These are phyloP conservation scores for Zophobas atratus DNA, from an alignment of 1,140 invertebrate genomes.

Conservation along the genomic window DNA sequence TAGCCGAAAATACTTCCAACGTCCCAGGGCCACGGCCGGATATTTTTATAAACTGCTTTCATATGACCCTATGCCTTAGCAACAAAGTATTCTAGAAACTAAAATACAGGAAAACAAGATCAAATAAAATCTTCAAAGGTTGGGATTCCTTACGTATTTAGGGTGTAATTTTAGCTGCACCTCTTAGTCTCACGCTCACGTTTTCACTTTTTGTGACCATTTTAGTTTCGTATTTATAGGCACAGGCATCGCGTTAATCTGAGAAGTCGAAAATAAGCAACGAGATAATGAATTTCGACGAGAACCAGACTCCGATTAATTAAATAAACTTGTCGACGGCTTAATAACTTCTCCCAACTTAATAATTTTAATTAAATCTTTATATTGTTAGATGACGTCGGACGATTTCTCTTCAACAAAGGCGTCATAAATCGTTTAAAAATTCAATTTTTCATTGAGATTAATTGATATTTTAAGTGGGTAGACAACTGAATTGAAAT, in stretches of 20 bases:
- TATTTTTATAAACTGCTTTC: conserved; percentile 52
- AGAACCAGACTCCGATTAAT: too few relatives aligned
- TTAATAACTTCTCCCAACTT: too few relatives aligned
- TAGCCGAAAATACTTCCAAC: conserved; percentile 51
- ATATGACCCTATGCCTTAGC: conserved; percentile 49
- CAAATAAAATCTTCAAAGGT: conserved; percentile 20
- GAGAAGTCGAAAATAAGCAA: conserved; percentile 5
- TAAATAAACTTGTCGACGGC: too few relatives aligned
- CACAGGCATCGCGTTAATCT: conserved; percentile 14
- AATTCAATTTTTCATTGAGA: too few relatives aligned
- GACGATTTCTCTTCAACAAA: too few relatives aligned
- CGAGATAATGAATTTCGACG: background rate
- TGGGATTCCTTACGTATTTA: conserved; percentile 32
- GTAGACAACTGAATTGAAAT: too few relatives aligned
- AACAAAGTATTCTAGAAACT: conserved; percentile 48
- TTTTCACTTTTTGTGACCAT: conserved; percentile 17
- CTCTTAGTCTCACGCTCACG: background rate
- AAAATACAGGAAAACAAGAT: conserved; percentile 28
- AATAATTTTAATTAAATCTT: too few relatives aligned
- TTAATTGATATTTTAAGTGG: too few relatives aligned
- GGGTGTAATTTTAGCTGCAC: conserved; percentile 10
- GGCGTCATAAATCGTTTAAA: too few relatives aligned
- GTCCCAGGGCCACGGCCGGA: conserved; percentile 56
- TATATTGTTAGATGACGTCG: too few relatives aligned
- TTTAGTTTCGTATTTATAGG: conserved; percentile 27